Base-by-base conservation (phyloP, 37 sponge, comb jelly and placozoan species). In the Beroe forskalii region DNA sequence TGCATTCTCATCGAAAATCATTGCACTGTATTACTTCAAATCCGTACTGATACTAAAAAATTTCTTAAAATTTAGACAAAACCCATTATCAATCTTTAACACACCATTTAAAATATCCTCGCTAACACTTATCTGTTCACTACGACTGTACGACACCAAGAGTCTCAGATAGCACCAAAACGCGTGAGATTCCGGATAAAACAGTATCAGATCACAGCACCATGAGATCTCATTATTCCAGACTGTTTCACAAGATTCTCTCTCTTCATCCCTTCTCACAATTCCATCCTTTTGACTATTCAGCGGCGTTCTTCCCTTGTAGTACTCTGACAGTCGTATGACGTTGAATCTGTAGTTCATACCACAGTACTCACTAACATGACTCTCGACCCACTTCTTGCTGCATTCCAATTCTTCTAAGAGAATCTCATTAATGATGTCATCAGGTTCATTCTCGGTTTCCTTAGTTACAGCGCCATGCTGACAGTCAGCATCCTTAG, bases 261-360 rank as follows among this genome's bases (percentile, higher is more conserved):
- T n/a, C n/a, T n/a, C n/a, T 72, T 32, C 35, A 30, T 36, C 12
- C 3, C 30, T 20, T 38, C 14, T 4, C 30, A 9, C 8, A 8
- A 17, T 72, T 39, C 14, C 22, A 1, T 27, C 24, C 6, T 72
- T 20, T 20, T 36, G 2, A 6, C 8, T 36, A 8, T 28, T 36
- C 1, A 36, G 22, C 14, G 3, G 19, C 6, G 28, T 35, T 32
- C 32, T 35, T 36, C 1, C 37, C 0, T 69, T 69, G 19, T 1
- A 19, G 9, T 14, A 17, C 6, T 48, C 55, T 33, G 17, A 9
- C 17, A 69, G 4, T 69, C 19, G 4, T 17, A 80, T 35, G n/a
- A 80, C 2, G 55, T 80, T 80, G 30, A 80, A 80, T 6, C 86
- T 35, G 30, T 80, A 80, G 48, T 80, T 80, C 55, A 80, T 41